Evolutionary conservation across 2,888 invertebrate genomes (phyloP), one percentile per base, ranked within the genome.

Genomic region (Trypoxylon attenuatum): DNA sequence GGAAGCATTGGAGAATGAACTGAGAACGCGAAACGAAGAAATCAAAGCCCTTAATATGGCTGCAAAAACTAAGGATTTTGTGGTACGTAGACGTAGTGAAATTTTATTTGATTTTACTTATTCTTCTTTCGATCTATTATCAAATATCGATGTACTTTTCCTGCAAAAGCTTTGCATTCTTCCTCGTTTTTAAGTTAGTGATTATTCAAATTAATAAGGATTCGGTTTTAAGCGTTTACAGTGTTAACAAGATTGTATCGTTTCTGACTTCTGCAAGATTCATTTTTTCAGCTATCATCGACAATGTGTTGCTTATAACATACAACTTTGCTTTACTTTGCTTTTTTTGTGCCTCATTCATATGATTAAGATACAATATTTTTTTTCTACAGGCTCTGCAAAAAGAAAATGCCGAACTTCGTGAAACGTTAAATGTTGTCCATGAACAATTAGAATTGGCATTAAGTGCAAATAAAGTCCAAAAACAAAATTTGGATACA

Each of bases 21-120:
- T 96, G 51, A 92, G 94, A 82, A 91, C 91, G 83, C 95, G 95
- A 88, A 96, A 94, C 84, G 93, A 94, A 65, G 96, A 96, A 88
- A 88, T 95, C 56, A 92, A 92, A 84, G 88, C 90, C 73, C 76
- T 92, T 81, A 76, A 90, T 86, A 84, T 86, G 80, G 84, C 84
- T 42, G 81, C 84, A n/a, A 87, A 87, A 69, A 86, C 84, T 71
- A 86, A 86, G 73, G 86, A 87, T 71, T 85, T 82, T 66, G 69
- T 83, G 76, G 87, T 86, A 78, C 29, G 80, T 77, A 69, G 53
- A 42, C 38, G n/a, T 38, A 38, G n/a, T 8, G 5, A 38, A 8
- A n/a, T n/a, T 38, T 15, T 15, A 38, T 38, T 38, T 18, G 5
- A 41, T 41, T 8, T 41, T 38, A n/a, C 41, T 41, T 41, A n/a